These are phyloP conservation scores for Hypotaenidia okinawae DNA, from an alignment of 2,797 vertebrate genomes.

Conservation along the genomic window DNA sequence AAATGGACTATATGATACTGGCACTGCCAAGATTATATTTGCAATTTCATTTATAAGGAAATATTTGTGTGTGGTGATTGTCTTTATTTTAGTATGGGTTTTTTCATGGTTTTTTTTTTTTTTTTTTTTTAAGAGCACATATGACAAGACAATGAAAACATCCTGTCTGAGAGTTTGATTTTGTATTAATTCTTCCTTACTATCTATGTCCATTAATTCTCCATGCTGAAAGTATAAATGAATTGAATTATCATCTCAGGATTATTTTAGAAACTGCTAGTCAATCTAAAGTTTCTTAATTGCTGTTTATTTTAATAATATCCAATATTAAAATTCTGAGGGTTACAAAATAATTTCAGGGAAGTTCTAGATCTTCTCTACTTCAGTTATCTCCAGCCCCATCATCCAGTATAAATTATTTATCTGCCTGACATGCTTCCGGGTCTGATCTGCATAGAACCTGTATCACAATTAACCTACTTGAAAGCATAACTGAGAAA, in stretches of 20 bases:
- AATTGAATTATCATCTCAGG: background rate
- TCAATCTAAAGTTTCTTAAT: background rate
- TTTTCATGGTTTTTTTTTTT: too few relatives aligned
- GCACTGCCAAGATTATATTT: background rate
- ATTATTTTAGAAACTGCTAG: background rate
- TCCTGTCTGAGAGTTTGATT: background rate
- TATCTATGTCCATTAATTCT: background rate
- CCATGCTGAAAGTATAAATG: background rate
- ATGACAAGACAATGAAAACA: background rate
- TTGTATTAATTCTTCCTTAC: background rate
- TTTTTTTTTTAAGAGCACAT: background rate
- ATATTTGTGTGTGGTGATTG: background rate
- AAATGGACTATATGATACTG: background rate
- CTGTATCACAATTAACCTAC: background rate
- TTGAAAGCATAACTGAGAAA: background rate
- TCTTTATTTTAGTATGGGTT: background rate
- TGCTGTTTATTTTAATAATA: background rate
- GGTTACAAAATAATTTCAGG: rapidly evolving
- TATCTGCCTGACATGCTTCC: background rate
- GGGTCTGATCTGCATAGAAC: background rate
- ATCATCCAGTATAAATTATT: background rate
- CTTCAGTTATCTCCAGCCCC: background rate
- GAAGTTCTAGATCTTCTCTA: background rate
- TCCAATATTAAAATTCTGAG: background rate
- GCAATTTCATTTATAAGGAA: background rate